A percentile compares a stretch with the other conserved stretches of the same genome.
Evolutionary conservation across 1,140 invertebrate genomes (phyloP).

Genomic region (Euschistus heros): DNA sequence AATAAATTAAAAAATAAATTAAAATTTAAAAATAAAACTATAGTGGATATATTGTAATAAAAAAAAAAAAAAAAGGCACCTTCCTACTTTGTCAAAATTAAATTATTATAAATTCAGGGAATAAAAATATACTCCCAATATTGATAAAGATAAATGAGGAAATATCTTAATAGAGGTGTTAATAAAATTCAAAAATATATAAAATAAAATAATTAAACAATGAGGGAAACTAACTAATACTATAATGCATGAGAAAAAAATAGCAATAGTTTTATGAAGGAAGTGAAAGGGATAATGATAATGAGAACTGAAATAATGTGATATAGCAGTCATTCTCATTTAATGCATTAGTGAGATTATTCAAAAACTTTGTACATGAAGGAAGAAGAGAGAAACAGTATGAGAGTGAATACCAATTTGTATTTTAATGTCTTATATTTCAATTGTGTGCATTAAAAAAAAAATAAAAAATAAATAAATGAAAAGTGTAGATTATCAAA

Average conservation of each 20-base stretch:
- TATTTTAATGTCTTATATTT: not conserved
- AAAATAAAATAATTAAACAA: conserved; percentile 1
- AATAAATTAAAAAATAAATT: no score
- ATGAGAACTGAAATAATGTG: conserved; percentile 6
- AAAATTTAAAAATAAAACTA: no score
- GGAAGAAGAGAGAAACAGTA: conserved; percentile 1
- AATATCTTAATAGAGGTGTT: no score
- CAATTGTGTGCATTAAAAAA: conserved; percentile 6
- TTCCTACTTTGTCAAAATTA: no score
- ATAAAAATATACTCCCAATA: no score
- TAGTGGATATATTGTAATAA: no score
- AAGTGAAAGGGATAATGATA: conserved; percentile 12
- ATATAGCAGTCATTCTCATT: conserved; percentile 1
- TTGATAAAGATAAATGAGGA: no score
- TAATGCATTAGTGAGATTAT: conserved; percentile 6
- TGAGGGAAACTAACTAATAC: conserved; percentile 11
- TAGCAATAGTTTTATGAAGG: conserved; percentile 11
- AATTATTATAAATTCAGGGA: no score
- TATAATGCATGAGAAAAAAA: conserved; percentile 13
- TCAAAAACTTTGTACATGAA: not conserved
- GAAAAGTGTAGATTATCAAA: no score
- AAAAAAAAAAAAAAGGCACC: no score
- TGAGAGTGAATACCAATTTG: conserved; percentile 13
- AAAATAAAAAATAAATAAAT: not conserved
- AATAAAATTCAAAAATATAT: not conserved